Evolutionary conservation across 1,140 invertebrate genomes (phyloP), one percentile per base, ranked within the genome.

Genomic region (Anagrus nilaparvatae): DNA sequence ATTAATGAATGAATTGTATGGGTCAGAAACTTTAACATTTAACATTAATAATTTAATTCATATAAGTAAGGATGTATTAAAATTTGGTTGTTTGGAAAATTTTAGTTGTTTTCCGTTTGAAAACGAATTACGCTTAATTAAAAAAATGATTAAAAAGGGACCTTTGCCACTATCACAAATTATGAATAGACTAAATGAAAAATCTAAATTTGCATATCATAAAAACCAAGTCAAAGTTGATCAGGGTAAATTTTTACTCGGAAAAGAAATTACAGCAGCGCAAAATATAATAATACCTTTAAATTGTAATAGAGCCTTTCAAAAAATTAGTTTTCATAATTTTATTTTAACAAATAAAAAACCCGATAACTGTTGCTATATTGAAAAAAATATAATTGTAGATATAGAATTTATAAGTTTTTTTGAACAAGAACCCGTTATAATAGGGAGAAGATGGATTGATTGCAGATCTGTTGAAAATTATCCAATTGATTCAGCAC

Each of bases 11-110:
- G 24, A 17, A 20, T 25, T 46, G 9, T 55, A 57, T 37, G 48
- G 47, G 6, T 17, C 24, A 10, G 18, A 44, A 20, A 36, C 40
- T 27, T 18, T 55, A 10, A 47, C 47, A 10, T 53, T 47, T 40
- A 57, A 53, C 44, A 40, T 55, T 7, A 51, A 57, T 36, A 52
- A 47, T 23, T 44, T 55, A 16, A 18, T 49, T 1, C 55, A 56
- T 40, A 23, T 56, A 23, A 9, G 4, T 3, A 28, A 50, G 20
- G 51, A 52, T 33, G 38, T 49, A 1, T 32, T 40, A 27, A 29
- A 32, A 16, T 38, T 40, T 18, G 49, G 52, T 4, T 40, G 36
- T 20, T 28, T 44, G 7, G 46, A 51, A 27, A 41, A 27, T 6
- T 42, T 47, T 25, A 39, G 38, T 32, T 34, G 39, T 2, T 35